These are phyloP conservation scores for Mastacembelus armatus DNA, from an alignment of 2,797 vertebrate genomes.

Conservation along the genomic window DNA sequence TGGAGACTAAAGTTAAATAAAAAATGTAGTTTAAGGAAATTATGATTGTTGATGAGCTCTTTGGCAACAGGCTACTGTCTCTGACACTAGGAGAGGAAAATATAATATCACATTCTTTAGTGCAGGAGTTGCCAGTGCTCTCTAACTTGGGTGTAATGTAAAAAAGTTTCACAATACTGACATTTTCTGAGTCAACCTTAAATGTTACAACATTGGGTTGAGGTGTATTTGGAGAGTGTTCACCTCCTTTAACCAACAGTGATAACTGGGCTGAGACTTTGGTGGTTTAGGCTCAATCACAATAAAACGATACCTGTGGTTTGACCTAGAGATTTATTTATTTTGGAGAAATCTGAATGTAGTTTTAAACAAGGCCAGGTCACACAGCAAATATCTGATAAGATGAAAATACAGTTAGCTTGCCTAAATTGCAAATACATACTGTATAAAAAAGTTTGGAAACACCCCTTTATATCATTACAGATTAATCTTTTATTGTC, in stretches of 20 bases:
- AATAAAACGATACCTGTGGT: background rate
- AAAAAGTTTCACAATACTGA: constrained; percentile 34
- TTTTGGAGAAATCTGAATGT: constrained; percentile 10
- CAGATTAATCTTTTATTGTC: constrained; percentile 1
- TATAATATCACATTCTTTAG: background rate
- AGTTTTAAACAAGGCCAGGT: constrained; percentile 3
- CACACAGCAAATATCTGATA: constrained; percentile 26
- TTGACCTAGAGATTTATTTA: constrained; percentile 6
- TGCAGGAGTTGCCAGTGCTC: background rate
- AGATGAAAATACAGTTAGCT: constrained; percentile 1
- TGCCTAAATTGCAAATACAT: background rate
- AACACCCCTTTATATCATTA: constrained; percentile 8
- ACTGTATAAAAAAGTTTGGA: background rate
- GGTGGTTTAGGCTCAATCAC: constrained; percentile 7
- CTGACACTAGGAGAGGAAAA: too few relatives aligned
- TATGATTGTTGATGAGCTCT: too few relatives aligned
- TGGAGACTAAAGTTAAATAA: too few relatives aligned
- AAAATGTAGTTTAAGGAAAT: too few relatives aligned
- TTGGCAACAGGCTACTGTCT: too few relatives aligned
- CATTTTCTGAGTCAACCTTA: constrained; percentile 39
- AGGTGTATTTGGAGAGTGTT: constrained; percentile 24
- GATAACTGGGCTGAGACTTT: constrained; percentile 16
- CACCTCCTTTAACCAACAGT: constrained; percentile 54
- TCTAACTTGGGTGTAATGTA: background rate
- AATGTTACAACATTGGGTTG: constrained; percentile 1